Conservation (phyloP, 1,140 invertebrate genomes). For the Paraescarpia echinospica region DNA sequence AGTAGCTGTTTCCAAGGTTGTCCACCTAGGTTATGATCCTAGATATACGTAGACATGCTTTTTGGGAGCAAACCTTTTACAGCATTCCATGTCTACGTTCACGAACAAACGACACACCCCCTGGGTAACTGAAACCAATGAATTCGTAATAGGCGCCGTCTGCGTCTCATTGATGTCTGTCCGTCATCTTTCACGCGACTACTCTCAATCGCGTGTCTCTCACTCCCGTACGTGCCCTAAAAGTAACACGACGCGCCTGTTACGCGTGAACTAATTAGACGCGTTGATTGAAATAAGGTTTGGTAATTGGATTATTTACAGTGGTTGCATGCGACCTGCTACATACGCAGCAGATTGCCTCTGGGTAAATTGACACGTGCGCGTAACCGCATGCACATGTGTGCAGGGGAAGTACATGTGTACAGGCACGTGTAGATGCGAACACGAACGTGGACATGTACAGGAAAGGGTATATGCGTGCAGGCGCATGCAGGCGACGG, state of each 20-base stretch:
- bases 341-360: neutral
- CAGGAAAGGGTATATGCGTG: neutral
- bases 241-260: neutral
- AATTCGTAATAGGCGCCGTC: neutral
- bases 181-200: neutral
- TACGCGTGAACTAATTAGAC: neutral
- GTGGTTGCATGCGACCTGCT: neutral
- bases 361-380: neutral
- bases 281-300: conserved; percentile 5
- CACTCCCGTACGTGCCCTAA: neutral
- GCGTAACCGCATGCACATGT: neutral
- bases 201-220: neutral
- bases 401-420: neutral
- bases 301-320: neutral
- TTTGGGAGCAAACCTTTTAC: no score
- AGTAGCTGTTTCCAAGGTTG: no score
- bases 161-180: neutral
- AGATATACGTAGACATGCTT: no score
- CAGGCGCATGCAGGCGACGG: no score
- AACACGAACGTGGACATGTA: neutral
- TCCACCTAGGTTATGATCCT: no score
- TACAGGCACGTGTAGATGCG: neutral
- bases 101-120: no score
- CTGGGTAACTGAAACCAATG: no score
- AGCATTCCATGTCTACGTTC: no score